Evolutionary conservation across 2,888 invertebrate genomes (phyloP).

Genomic region (Diadegma fenestrale): DNA sequence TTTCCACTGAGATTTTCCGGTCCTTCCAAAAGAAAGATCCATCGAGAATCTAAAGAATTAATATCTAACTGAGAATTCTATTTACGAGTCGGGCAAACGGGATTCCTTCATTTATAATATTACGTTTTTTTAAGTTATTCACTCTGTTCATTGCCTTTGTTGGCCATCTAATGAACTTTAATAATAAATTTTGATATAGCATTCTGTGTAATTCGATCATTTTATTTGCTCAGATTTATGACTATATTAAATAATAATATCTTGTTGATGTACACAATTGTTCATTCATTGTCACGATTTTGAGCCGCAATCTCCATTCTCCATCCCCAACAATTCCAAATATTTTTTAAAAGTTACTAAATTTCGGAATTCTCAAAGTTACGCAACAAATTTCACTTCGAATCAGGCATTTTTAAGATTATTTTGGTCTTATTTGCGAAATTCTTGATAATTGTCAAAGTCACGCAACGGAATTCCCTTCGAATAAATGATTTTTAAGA

Average conservation of each 20-base stretch:
- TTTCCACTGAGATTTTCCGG: constrained; percentile 53
- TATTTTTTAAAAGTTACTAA: not conserved
- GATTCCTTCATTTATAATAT: constrained; percentile 42
- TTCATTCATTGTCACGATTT: not conserved
- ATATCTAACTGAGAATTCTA: constrained; percentile 3
- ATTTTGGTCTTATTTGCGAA: too few relatives aligned
- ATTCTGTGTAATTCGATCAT: constrained; percentile 52
- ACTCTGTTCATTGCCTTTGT: constrained; percentile 35
- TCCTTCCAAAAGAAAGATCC: not conserved
- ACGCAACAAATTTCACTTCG: too few relatives aligned
- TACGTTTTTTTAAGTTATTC: constrained; percentile 66
- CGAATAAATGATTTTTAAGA: too few relatives aligned
- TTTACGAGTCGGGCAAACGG: constrained; percentile 11
- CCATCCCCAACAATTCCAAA: not conserved
- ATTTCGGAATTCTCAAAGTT: not conserved
- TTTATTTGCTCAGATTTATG: constrained; percentile 29
- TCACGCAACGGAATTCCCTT: too few relatives aligned
- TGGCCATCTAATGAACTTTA: constrained; percentile 40
- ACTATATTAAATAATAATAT: constrained; percentile 41
- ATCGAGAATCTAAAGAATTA: not conserved
- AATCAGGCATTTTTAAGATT: too few relatives aligned
- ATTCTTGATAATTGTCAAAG: too few relatives aligned
- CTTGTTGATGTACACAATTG: constrained; percentile 17
- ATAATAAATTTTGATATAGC: constrained; percentile 66
- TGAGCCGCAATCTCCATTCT: not conserved